A percentile compares a stretch with the other conserved stretches of the same genome.
Evolutionary conservation across 2,888 invertebrate genomes (phyloP).

Genomic region (Vanessa cardui): DNA sequence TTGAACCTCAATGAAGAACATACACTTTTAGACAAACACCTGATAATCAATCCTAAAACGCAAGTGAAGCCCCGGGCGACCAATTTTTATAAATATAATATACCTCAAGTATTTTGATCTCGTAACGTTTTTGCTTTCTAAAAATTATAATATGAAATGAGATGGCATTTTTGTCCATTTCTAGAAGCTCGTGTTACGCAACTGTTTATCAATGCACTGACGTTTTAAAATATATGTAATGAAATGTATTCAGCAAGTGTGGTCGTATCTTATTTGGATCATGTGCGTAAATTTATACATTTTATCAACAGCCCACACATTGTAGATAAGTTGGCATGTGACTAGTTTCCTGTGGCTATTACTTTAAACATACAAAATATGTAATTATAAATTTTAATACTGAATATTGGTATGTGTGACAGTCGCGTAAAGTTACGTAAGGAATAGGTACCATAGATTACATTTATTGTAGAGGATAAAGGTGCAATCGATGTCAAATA

Average conservation of each 20-base stretch:
- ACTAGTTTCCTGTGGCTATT: slow-evolving; percentile 24
- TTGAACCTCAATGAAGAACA: no score
- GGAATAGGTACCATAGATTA: no score
- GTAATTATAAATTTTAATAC: neutral
- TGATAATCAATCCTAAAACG: no score
- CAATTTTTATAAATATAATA: no score
- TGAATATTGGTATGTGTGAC: neutral
- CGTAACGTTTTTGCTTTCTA: neutral
- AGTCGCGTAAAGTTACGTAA: neutral
- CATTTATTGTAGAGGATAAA: no score
- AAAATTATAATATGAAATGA: slow-evolving; percentile 10
- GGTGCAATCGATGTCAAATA: no score
- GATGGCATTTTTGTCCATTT: neutral
- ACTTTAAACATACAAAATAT: slow-evolving; percentile 4
- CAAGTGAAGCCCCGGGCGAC: no score
- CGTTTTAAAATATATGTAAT: slow-evolving; percentile 1
- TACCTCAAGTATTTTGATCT: neutral
- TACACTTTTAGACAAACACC: no score
- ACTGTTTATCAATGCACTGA: neutral
- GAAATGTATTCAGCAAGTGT: slow-evolving; percentile 18
- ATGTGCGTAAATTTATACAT: slow-evolving; percentile 30
- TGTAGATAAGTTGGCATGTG: slow-evolving; percentile 18
- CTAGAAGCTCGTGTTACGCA: slow-evolving; percentile 3
- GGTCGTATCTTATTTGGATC: slow-evolving; percentile 26
- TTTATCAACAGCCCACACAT: slow-evolving; percentile 36